Evolutionary conservation across 2,113 vertebrate genomes (phyloP).

Genomic region (Pseudorhombus dupliciocellatus): DNA sequence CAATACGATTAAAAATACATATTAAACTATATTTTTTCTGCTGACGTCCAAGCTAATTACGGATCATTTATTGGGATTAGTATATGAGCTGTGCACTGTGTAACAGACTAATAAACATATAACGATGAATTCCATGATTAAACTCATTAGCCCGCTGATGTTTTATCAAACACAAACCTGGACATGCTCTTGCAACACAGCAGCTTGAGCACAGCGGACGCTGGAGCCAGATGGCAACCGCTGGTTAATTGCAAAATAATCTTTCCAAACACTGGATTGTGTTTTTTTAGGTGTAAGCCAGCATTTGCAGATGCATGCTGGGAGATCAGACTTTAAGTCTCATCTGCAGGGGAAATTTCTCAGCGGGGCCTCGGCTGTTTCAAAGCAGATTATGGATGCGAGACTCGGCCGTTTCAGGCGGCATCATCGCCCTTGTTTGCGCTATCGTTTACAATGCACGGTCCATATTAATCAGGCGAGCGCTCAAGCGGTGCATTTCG

Average conservation of each 20-base stretch:
- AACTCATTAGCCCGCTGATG: constrained; percentile 4
- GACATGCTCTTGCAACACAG: constrained; percentile 15
- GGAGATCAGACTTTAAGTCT: constrained; percentile 46
- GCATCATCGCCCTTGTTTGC: background rate
- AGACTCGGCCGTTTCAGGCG: background rate
- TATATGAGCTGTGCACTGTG: background rate
- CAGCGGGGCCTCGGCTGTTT: constrained; percentile 21
- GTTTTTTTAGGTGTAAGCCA: constrained; percentile 34
- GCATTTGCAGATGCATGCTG: constrained; percentile 41
- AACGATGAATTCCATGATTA: constrained; percentile 2
- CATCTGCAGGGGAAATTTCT: constrained; percentile 30
- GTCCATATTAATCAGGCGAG: background rate
- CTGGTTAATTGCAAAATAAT: constrained; percentile 56
- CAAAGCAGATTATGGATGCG: constrained; percentile 44
- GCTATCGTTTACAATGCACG: constrained; percentile 1
- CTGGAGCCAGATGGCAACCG: constrained; percentile 48
- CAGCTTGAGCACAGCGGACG: constrained; percentile 1
- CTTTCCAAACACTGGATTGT: constrained; percentile 52
- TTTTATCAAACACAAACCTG: constrained; percentile 2
- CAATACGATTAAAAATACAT: too few species aligned
- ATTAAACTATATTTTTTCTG: too few species aligned
- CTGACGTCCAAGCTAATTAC: background rate
- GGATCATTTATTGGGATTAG: background rate
- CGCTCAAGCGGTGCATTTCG: background rate
- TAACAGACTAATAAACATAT: constrained; percentile 18